Evolutionary conservation across 2,113 vertebrate species (phyloP).

Genomic region (Odocoileus virginianus): DNA sequence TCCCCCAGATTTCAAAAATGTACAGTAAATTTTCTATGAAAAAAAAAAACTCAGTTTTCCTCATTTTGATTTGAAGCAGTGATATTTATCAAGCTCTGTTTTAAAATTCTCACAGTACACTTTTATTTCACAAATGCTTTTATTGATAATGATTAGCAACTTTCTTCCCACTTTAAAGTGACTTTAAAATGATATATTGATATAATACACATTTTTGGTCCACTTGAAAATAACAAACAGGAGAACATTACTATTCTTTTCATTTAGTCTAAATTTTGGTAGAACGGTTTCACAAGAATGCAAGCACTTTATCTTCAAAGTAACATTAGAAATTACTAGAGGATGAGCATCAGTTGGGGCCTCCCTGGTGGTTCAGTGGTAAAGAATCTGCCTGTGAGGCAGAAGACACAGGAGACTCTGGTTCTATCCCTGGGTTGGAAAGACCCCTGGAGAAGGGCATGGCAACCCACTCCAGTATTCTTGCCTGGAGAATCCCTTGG

Average conservation of each 20-base stretch:
- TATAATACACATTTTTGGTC: not conserved
- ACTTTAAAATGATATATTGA: not conserved
- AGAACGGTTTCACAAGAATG: not conserved
- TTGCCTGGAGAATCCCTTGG: not conserved
- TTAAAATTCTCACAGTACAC: not conserved
- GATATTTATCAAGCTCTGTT: not conserved
- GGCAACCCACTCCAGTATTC: not conserved
- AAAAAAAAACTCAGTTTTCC: not conserved
- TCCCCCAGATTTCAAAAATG: not conserved
- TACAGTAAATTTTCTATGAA: not conserved
- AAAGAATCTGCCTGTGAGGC: not conserved
- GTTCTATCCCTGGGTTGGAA: not conserved
- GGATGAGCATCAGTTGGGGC: rapidly evolving
- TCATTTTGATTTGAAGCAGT: not conserved
- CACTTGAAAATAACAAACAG: not conserved
- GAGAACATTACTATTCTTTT: not conserved
- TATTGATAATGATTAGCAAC: not conserved
- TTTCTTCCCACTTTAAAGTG: not conserved
- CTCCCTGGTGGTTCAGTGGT: not conserved
- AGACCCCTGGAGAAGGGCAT: not conserved
- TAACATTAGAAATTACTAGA: not conserved
- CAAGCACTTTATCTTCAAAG: not conserved
- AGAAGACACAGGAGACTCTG: not conserved
- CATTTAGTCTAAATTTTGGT: not conserved
- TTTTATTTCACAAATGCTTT: not conserved